Evolutionary conservation across 2,797 vertebrate genomes (phyloP).

Genomic region (Poecilia velifera): DNA sequence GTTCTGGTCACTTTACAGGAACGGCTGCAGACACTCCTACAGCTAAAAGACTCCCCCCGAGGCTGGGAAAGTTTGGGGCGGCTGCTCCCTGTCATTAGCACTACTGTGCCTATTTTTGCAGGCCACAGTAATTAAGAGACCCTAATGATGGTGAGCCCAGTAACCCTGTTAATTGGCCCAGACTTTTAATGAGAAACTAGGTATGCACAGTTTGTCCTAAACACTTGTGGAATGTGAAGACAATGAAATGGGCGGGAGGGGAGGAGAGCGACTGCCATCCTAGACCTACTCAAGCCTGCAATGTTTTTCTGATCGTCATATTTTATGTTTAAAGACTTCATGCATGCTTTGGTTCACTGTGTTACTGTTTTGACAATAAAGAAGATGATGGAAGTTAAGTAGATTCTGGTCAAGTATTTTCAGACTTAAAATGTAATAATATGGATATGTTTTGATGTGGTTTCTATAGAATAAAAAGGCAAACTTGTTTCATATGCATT

Average conservation of each 20-base stretch:
- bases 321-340: neutral
- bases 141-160: constrained; percentile 69
- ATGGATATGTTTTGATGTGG: neutral
- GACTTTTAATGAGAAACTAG: constrained; percentile 70
- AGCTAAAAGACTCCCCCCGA: constrained; percentile 64
- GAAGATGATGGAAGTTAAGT: neutral
- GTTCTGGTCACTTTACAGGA: constrained; percentile 48
- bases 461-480: neutral
- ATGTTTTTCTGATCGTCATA: neutral
- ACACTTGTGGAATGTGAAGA: constrained; percentile 70
- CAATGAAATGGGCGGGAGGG: constrained; percentile 37
- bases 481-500: neutral
- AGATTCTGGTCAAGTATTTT: neutral
- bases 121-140: constrained; percentile 72
- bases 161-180: constrained; percentile 75
- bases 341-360: neutral
- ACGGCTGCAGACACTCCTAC: constrained; percentile 45
- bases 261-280: constrained; percentile 34
- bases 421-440: neutral
- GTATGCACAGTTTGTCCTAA: constrained; percentile 56
- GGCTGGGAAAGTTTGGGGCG: constrained; percentile 62
- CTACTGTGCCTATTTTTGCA: constrained; percentile 64
- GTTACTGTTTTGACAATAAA: neutral
- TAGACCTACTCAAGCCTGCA: constrained; percentile 23
- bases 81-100: constrained; percentile 68